Percentiles rank a stretch among this genome's conserved stretches.
phyloP scores from a whole-genome alignment of 2,888 invertebrate genomes.

The Parnassius smintheus region DNA sequence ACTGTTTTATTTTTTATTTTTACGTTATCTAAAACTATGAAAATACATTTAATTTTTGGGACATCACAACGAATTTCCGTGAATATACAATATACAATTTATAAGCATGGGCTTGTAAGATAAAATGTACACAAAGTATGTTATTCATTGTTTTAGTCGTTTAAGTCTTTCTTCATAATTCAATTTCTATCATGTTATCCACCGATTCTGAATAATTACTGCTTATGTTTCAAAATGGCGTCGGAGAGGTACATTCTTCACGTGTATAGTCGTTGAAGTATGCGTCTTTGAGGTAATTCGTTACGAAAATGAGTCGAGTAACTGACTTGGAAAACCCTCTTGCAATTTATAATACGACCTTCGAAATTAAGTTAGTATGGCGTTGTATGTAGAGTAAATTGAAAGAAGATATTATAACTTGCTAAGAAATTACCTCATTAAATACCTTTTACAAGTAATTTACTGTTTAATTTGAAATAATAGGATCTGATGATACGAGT shows the following conservation, averaged over 20 bases:
- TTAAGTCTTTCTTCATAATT: too few species aligned
- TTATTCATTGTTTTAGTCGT: too few species aligned
- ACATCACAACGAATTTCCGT: too few species aligned
- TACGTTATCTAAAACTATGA: too few species aligned
- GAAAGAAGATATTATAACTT: conserved; percentile 1
- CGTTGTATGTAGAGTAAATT: background rate
- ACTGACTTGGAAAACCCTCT: conserved; percentile 50
- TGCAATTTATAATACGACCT: conserved; percentile 36
- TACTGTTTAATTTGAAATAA: too few species aligned
- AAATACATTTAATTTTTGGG: too few species aligned
- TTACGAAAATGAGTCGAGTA: conserved; percentile 51
- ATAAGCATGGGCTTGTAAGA: too few species aligned
- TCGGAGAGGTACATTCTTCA: conserved; percentile 41
- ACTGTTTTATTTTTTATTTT: too few species aligned
- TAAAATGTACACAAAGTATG: too few species aligned
- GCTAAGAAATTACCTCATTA: background rate
- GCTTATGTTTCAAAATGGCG: conserved; percentile 34
- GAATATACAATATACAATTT: too few species aligned
- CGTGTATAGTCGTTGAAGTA: conserved; percentile 49
- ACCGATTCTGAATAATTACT: conserved; percentile 11
- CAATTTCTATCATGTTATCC: background rate
- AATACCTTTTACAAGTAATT: background rate
- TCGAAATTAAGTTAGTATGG: conserved; percentile 26
- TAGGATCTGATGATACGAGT: too few species aligned
- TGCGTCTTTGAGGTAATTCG: conserved; percentile 48